phyloP scores from a whole-genome alignment of 2,888 invertebrate genomes.

The Perizoma flavofasciatum region DNA sequence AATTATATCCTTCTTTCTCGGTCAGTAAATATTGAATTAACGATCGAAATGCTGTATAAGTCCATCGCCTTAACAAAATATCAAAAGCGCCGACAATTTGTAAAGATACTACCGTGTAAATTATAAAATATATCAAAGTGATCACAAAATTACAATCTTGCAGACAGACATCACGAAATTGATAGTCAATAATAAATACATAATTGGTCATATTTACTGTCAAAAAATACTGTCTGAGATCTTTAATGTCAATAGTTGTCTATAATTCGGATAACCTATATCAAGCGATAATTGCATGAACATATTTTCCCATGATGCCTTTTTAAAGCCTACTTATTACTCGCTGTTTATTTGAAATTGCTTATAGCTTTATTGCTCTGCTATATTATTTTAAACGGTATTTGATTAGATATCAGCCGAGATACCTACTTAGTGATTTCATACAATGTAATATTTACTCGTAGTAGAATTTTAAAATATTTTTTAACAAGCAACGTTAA shows the following conservation, averaged over 20 bases:
- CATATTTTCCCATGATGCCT: slow-evolving; percentile 64
- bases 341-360: slow-evolving; percentile 53
- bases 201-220: slow-evolving; percentile 51
- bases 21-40: slow-evolving; percentile 25
- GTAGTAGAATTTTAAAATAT: background rate
- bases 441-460: slow-evolving; percentile 1
- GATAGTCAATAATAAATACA: slow-evolving; percentile 45
- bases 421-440: slow-evolving; percentile 12
- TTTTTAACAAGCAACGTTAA: no score
- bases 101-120: slow-evolving; percentile 31
- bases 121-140: slow-evolving; percentile 45
- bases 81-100: slow-evolving; percentile 30
- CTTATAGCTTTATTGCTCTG: slow-evolving; percentile 45
- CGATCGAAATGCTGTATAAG: slow-evolving; percentile 18
- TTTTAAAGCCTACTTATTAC: slow-evolving; percentile 47
- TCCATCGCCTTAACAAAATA: slow-evolving; percentile 17
- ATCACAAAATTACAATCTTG: slow-evolving; percentile 47
- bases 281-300: slow-evolving; percentile 58
- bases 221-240: slow-evolving; percentile 52
- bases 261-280: slow-evolving; percentile 58
- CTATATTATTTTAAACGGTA: slow-evolving; percentile 42
- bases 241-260: slow-evolving; percentile 71
- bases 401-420: slow-evolving; percentile 34
- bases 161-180: slow-evolving; percentile 52
- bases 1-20: slow-evolving; percentile 25